phyloP scores from a whole-genome alignment of 2,888 invertebrate species.

The Drosophila nr. medialis region DNA sequence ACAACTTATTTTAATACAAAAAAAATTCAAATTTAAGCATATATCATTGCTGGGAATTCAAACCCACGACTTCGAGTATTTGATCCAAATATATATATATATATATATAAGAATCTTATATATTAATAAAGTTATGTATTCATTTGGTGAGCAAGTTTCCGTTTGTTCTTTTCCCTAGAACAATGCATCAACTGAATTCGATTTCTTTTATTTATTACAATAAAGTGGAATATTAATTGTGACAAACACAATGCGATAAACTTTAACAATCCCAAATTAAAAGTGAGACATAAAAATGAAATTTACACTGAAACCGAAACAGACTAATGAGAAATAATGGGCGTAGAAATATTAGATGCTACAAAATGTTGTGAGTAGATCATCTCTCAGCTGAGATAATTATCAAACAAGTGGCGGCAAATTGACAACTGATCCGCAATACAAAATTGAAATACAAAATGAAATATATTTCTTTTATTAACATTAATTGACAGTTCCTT shows the following conservation, averaged over 20 bases:
- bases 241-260: conserved; percentile 53
- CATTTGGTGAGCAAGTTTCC: background rate
- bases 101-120: background rate
- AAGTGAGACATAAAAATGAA: conserved; percentile 6
- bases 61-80: background rate
- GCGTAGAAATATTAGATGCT: conserved; percentile 25
- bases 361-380: conserved; percentile 21
- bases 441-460: conserved; percentile 3
- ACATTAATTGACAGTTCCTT: conserved; percentile 30
- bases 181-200: conserved; percentile 32
- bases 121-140: background rate
- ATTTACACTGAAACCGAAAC: background rate
- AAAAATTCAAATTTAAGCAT: background rate
- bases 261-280: conserved; percentile 46
- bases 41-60: background rate
- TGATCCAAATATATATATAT: conserved; percentile 1
- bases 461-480: conserved; percentile 31
- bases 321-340: conserved; percentile 35
- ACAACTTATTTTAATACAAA: background rate
- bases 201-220: conserved; percentile 56
- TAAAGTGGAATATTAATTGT: conserved; percentile 60
- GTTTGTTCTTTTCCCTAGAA: background rate
- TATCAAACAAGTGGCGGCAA: conserved; percentile 37
- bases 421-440: conserved; percentile 31
- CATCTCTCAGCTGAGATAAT: conserved; percentile 24